These are phyloP conservation scores for Mallotus villosus DNA, from an alignment of 2,797 vertebrate species.

Conservation along the genomic window DNA sequence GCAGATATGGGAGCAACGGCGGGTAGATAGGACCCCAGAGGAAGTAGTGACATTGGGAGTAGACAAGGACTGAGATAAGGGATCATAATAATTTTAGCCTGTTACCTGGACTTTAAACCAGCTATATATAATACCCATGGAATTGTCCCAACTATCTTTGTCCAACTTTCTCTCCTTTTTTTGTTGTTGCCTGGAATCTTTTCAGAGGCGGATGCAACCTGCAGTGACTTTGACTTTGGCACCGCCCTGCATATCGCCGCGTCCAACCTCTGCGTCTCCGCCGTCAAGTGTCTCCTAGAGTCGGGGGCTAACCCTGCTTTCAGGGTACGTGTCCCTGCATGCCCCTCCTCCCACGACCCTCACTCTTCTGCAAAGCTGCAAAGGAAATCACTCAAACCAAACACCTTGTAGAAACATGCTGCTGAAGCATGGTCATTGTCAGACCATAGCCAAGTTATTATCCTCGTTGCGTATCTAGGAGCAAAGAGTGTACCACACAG, in stretches of 20 bases:
- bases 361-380: background rate
- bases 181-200: background rate
- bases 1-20: background rate
- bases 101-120: no score
- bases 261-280: slow-evolving; percentile 90
- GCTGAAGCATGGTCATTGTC: no score
- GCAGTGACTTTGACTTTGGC: slow-evolving; percentile 98
- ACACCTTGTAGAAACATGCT: background rate
- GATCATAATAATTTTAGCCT: background rate
- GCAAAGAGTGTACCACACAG: no score
- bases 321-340: slow-evolving; percentile 74
- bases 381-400: background rate
- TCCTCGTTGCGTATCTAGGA: no score
- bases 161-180: no score
- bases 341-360: background rate
- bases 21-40: no score
- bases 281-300: slow-evolving; percentile 89
- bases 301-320: slow-evolving; percentile 94
- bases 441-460: no score
- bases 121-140: background rate
- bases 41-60: background rate
- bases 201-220: slow-evolving; percentile 94
- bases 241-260: slow-evolving; percentile 95
- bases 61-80: background rate
- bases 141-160: background rate